Base-by-base conservation (phyloP, 2,888 invertebrate genomes). In the Zelleria hepariella region DNA sequence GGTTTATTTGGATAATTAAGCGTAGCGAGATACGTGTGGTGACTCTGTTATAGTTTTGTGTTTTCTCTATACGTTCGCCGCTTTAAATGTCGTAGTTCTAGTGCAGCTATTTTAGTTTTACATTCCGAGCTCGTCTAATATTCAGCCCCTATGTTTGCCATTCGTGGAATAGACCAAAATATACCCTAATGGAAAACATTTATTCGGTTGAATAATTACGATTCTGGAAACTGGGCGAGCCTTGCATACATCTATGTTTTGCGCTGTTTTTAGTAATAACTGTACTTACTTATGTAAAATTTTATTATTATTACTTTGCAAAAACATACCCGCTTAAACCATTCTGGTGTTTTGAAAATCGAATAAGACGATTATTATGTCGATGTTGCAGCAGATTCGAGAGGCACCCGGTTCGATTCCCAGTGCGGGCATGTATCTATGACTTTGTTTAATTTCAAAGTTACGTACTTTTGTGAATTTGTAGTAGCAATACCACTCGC, bases 1-100 rank as follows among this genome's bases (percentile, higher is more conserved):
- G 75, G 69, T 67, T 42, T 42, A 64, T 72, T 73, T 69, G 67
- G 67, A 68, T 68, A 66, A 67, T 68, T 62, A 53, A 15, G 25
- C 60, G 51, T 58, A 52, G 54, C 58, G 42, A 20, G 10, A 52
- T 57, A 52, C 59, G 53, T 55, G 52, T 57, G 23, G 57, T 57
- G 49, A 51, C 48, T 59, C 54, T 59, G 20, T 57, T 62, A 42
- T 57, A 21, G 54, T 60, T 61, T 61, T 51, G 27, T 7, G 18
- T 26, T 52, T 25, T 48, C 15, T 21, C 48, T 55, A 1, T 52
- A 53, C n/a, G 54, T 48, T 55, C 18, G 42, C 52, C 47, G 18
- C 6, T 49, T n/a, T 15, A 15, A 21, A n/a, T 25, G 3, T 5
- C 32, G 32, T 5, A 42, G 32, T 42, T 5, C 15, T 42, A 42